Evolutionary conservation across 2,888 invertebrate genomes (phyloP).

Genomic region (Anaspis maculata): DNA sequence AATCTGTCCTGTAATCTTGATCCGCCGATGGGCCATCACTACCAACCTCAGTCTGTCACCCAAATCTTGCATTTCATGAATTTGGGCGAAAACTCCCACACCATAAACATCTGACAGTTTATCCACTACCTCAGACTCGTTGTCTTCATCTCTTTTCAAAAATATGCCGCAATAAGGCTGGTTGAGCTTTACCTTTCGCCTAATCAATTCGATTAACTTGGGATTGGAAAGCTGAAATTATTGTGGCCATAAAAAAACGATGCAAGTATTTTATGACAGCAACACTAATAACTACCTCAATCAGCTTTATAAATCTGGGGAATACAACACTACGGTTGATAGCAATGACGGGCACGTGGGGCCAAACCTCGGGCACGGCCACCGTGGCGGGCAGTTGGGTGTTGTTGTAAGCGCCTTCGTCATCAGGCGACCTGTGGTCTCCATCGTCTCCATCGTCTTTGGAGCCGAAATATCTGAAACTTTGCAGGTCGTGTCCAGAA

Average conservation of each 20-base stretch:
- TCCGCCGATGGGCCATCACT: conserved; percentile 88
- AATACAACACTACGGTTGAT: conserved; percentile 93
- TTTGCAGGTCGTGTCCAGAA: background rate
- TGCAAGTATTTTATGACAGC: background rate
- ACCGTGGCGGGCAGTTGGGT: conserved; percentile 75
- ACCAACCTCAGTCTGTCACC: conserved; percentile 85
- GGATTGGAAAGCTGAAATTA: conserved; percentile 78
- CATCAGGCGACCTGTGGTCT: conserved; percentile 24
- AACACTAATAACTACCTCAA: conserved; percentile 60
- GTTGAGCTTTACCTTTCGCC: conserved; percentile 89
- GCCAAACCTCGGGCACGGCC: conserved; percentile 93
- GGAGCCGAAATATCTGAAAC: conserved; percentile 17
- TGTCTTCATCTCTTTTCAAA: conserved; percentile 83
- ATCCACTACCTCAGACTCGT: conserved; percentile 77
- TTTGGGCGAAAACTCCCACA: conserved; percentile 95
- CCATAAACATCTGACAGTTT: conserved; percentile 78
- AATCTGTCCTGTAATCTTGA: conserved; percentile 72
- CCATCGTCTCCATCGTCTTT: conserved; percentile 27
- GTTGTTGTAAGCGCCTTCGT: conserved; percentile 41
- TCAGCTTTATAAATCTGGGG: conserved; percentile 94
- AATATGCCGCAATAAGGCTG: conserved; percentile 98
- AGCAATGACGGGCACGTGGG: conserved; percentile 91
- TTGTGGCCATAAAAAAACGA: conserved; percentile 1
- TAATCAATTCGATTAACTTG: conserved; percentile 75
- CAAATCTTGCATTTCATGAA: conserved; percentile 93